Conservation (phyloP, 1,140 invertebrate species). For the Brachionus rotundiformis region DNA sequence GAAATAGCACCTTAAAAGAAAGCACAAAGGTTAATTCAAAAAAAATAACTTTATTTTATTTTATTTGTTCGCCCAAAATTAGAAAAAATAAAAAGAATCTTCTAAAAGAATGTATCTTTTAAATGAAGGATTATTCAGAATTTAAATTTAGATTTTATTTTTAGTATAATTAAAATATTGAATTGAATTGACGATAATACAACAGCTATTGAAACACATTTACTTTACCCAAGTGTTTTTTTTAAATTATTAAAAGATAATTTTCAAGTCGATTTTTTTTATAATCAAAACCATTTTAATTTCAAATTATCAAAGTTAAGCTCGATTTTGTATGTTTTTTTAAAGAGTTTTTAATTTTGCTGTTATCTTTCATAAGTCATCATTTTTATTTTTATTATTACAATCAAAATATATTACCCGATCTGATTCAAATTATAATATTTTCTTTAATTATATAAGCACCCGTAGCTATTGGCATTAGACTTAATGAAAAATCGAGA, state of each 20-base stretch:
- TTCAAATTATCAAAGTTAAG: background rate
- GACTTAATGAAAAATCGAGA: background rate
- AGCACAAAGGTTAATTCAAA: conserved; percentile 9
- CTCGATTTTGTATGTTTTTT: background rate
- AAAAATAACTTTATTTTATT: background rate
- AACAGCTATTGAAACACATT: background rate
- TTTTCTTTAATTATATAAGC: conserved; percentile 17
- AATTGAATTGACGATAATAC: background rate
- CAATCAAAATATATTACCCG: conserved; percentile 1
- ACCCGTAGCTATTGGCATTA: background rate
- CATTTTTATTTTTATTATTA: background rate
- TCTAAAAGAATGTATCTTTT: background rate
- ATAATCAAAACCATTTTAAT: background rate
- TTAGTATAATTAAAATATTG: background rate
- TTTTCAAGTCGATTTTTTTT: background rate
- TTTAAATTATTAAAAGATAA: background rate
- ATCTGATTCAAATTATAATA: conserved; percentile 4
- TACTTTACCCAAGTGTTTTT: background rate
- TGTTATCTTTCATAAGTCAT: background rate
- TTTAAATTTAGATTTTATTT: conserved; percentile 10
- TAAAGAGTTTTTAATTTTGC: background rate
- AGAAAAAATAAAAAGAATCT: background rate
- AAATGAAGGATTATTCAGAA: background rate
- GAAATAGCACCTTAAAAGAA: conserved; percentile 1
- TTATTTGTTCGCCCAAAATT: background rate